Evolutionary conservation across 2,113 vertebrate genomes (phyloP).

Genomic region (Chloebia gouldiae): DNA sequence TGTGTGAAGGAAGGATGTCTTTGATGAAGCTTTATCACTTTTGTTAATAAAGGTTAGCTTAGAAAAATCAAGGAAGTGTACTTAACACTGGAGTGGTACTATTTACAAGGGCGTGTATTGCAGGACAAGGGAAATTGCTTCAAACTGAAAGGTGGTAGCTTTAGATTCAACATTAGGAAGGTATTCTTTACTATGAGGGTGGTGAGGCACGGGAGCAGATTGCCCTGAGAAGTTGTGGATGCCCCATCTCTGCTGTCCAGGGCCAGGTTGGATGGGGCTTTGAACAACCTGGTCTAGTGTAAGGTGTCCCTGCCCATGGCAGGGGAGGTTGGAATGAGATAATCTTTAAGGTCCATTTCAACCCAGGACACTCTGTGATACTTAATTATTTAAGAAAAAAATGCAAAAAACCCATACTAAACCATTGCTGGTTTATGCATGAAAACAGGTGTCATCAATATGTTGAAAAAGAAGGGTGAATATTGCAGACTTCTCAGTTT

Average conservation of each 20-base stretch:
- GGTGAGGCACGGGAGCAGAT: too few species aligned
- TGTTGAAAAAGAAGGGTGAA: neutral
- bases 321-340: neutral
- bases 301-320: neutral
- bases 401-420: neutral
- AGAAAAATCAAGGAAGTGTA: neutral
- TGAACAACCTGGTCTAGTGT: neutral
- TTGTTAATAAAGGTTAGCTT: neutral
- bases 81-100: neutral
- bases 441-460: neutral
- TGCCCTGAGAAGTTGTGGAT: neutral
- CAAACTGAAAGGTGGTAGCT: neutral
- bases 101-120: neutral
- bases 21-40: neutral
- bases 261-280: neutral
- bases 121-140: neutral
- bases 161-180: neutral
- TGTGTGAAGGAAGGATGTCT: neutral
- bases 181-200: neutral
- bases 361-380: neutral
- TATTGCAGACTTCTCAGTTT: neutral
- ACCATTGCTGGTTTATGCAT: neutral
- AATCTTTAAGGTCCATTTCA: neutral
- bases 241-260: neutral
- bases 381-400: neutral